These are phyloP conservation scores for Psococerastis gibbosa DNA, from an alignment of 2,888 invertebrate species.

Conservation along the genomic window DNA sequence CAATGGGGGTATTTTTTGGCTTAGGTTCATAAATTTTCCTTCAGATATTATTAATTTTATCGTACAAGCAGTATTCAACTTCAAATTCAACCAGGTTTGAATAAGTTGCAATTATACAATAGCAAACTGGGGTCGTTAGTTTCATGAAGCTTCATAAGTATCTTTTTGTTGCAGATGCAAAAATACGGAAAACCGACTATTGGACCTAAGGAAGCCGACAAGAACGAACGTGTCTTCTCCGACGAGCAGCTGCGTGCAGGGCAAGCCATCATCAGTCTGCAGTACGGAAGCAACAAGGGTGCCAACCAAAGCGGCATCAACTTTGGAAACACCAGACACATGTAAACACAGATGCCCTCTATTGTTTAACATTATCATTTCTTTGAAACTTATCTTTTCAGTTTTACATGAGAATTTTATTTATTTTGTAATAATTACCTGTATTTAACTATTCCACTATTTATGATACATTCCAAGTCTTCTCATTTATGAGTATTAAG, in stretches of 20 bases:
- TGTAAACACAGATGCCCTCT: slow-evolving; percentile 64
- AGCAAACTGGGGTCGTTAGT: no score
- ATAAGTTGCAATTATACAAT: no score
- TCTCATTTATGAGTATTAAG: no score
- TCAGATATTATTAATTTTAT: no score
- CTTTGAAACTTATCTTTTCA: slow-evolving; percentile 1
- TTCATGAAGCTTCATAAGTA: no score
- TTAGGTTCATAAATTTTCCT: no score
- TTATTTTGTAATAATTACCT: neutral
- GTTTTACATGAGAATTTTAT: neutral
- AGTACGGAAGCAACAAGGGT: slow-evolving; percentile 95
- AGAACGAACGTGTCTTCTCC: slow-evolving; percentile 82
- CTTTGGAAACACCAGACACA: slow-evolving; percentile 93
- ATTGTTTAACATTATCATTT: no score
- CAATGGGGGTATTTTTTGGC: no score
- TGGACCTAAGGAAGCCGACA: slow-evolving; percentile 92
- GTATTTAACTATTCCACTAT: neutral
- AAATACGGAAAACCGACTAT: slow-evolving; percentile 71
- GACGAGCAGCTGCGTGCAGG: slow-evolving; percentile 89
- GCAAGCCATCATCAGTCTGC: slow-evolving; percentile 80
- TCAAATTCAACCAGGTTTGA: no score
- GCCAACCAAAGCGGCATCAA: slow-evolving; percentile 92
- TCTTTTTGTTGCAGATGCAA: slow-evolving; percentile 38
- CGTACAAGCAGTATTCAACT: no score
- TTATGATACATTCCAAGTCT: no score